These are phyloP conservation scores for Agelas oroides DNA, from an alignment of 37 sponge, comb jelly and placozoan genomes.

Conservation along the genomic window DNA sequence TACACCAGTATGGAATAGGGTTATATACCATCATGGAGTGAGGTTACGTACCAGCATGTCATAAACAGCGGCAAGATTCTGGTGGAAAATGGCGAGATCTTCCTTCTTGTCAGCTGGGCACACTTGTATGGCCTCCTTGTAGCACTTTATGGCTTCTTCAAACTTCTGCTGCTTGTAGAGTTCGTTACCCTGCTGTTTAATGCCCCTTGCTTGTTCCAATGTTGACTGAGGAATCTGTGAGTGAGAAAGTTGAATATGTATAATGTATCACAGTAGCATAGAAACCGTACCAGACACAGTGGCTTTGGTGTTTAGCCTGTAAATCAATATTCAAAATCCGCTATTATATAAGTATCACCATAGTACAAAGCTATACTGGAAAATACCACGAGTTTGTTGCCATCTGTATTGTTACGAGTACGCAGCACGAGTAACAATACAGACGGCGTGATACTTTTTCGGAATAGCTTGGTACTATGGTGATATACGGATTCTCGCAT, in stretches of 20 bases:
- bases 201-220: conserved; percentile 46
- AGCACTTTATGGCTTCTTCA: conserved; percentile 67
- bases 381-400: no score
- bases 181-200: conserved; percentile 67
- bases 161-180: conserved; percentile 63
- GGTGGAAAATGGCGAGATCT: conserved; percentile 67
- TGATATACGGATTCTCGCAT: no score
- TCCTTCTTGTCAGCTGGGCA: conserved; percentile 49
- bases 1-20: no score
- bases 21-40: no score
- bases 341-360: no score
- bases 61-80: conserved; percentile 79
- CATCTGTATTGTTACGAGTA: no score
- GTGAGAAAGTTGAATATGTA: neutral
- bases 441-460: no score
- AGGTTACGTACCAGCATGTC: conserved; percentile 44
- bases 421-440: no score
- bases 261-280: neutral
- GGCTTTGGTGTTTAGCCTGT: neutral
- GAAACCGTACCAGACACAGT: neutral
- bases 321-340: neutral
- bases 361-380: no score
- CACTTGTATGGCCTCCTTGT: conserved; percentile 68
- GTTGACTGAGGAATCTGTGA: conserved; percentile 12
- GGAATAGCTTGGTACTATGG: no score